phyloP scores from a whole-genome alignment of 2,888 invertebrate species.

The Rotaria magnacalcarata region DNA sequence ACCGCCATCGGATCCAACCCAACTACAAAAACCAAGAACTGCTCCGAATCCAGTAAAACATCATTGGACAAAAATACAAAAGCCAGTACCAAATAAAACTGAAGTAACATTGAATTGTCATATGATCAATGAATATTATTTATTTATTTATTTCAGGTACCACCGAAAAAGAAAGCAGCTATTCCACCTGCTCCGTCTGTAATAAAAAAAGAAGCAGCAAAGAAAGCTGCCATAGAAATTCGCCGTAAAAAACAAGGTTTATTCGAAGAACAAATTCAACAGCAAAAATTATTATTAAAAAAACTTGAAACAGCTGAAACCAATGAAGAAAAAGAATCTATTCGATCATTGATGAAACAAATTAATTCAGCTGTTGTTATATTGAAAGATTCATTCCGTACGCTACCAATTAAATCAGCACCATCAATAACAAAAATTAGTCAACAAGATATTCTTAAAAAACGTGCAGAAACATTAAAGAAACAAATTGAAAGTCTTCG shows the following conservation, averaged over 20 bases:
- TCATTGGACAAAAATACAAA: neutral
- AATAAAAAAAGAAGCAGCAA: conserved; percentile 10
- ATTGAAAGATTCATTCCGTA: neutral
- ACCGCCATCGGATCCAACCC: neutral
- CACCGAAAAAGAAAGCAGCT: neutral
- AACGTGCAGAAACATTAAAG: neutral
- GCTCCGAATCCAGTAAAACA: neutral
- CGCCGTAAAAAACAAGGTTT: conserved; percentile 30
- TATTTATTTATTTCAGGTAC: neutral
- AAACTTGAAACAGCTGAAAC: conserved; percentile 14
- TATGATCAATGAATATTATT: too few relatives aligned
- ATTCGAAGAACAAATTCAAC: conserved; percentile 32
- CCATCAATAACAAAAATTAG: neutral
- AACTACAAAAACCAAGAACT: neutral
- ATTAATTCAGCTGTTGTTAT: neutral
- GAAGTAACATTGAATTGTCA: neutral
- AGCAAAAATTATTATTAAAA: conserved; percentile 26
- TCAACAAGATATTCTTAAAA: conserved; percentile 19
- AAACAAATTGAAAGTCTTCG: conserved; percentile 30
- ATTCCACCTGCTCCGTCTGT: neutral
- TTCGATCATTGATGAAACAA: conserved; percentile 4
- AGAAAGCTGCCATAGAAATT: conserved; percentile 19
- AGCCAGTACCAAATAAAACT: neutral
- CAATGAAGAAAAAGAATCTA: conserved; percentile 20
- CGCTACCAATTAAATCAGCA: neutral